These are phyloP conservation scores for Rosalia funebris DNA, from an alignment of 2,888 invertebrate genomes.

Conservation along the genomic window DNA sequence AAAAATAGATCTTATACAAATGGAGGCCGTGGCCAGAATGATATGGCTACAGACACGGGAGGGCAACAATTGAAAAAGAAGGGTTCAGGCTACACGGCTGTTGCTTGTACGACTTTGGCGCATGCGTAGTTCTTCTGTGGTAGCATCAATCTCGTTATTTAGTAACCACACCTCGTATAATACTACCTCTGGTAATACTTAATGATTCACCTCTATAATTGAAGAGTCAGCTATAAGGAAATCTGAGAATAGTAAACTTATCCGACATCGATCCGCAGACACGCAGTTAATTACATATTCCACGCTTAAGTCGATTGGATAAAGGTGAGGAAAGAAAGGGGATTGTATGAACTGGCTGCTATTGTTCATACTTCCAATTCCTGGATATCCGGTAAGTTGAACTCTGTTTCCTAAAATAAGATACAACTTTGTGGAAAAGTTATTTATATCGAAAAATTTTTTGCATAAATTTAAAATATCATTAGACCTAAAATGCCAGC, in stretches of 20 bases:
- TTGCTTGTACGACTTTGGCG: too few relatives aligned
- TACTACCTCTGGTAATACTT: too few relatives aligned
- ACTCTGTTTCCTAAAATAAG: conserved; percentile 68
- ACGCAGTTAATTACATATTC: conserved; percentile 73
- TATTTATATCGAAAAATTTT: conserved; percentile 9
- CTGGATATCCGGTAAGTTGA: conserved; percentile 65
- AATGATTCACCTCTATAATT: conserved; percentile 71
- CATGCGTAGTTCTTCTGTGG: too few relatives aligned
- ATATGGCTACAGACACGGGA: too few relatives aligned
- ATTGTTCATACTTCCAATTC: conserved; percentile 59
- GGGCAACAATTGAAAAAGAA: too few relatives aligned
- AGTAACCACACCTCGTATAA: too few relatives aligned
- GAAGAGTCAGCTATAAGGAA: conserved; percentile 74
- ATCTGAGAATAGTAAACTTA: conserved; percentile 74
- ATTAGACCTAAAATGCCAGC: too few relatives aligned
- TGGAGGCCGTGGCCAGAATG: too few relatives aligned
- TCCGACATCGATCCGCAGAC: conserved; percentile 66
- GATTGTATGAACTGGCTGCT: conserved; percentile 69
- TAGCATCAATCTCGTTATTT: too few relatives aligned
- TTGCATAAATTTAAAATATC: too few relatives aligned
- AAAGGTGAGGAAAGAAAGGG: conserved; percentile 75
- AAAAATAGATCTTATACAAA: too few relatives aligned
- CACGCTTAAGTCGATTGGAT: conserved; percentile 73
- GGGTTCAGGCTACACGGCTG: too few relatives aligned
- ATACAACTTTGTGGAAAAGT: conserved; percentile 15